Conservation (phyloP, 2,888 invertebrate species). For the Laothoe populi region DNA sequence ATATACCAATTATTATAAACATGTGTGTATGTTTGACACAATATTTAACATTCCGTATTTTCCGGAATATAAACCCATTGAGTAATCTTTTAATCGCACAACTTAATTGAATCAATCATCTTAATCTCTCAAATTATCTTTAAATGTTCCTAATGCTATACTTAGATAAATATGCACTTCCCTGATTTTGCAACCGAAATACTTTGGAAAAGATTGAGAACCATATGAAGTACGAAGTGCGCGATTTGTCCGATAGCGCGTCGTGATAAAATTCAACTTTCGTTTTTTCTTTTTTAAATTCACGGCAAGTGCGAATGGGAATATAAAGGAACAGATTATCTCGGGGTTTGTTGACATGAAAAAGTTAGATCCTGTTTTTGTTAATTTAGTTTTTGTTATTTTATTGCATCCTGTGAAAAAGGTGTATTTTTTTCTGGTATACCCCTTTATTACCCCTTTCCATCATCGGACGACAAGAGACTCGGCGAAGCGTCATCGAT, state of each 20-base stretch:
- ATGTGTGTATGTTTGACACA: neutral
- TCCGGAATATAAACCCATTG: neutral
- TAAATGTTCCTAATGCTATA: neutral
- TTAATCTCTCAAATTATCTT: slow-evolving; percentile 14
- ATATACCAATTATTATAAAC: neutral
- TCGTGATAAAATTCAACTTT: slow-evolving; percentile 16
- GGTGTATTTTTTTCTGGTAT: neutral
- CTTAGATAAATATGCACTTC: slow-evolving; percentile 14
- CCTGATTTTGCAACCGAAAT: neutral
- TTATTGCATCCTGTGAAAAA: neutral
- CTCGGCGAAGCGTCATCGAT: too few species aligned
- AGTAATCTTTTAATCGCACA: slow-evolving; percentile 5
- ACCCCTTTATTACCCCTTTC: too few species aligned
- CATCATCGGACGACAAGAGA: too few species aligned
- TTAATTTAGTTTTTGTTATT: neutral
- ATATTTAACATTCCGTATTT: neutral
- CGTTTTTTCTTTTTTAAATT: slow-evolving; percentile 8
- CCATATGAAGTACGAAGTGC: neutral
- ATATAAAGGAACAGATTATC: slow-evolving; percentile 13
- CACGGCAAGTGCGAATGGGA: slow-evolving; percentile 13
- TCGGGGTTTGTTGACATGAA: neutral
- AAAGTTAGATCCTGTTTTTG: slow-evolving; percentile 1
- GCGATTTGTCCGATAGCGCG: slow-evolving; percentile 19
- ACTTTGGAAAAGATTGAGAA: slow-evolving; percentile 11
- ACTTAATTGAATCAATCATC: neutral